phyloP scores from a whole-genome alignment of 2,113 vertebrate species.

The Pogona vitticeps region DNA sequence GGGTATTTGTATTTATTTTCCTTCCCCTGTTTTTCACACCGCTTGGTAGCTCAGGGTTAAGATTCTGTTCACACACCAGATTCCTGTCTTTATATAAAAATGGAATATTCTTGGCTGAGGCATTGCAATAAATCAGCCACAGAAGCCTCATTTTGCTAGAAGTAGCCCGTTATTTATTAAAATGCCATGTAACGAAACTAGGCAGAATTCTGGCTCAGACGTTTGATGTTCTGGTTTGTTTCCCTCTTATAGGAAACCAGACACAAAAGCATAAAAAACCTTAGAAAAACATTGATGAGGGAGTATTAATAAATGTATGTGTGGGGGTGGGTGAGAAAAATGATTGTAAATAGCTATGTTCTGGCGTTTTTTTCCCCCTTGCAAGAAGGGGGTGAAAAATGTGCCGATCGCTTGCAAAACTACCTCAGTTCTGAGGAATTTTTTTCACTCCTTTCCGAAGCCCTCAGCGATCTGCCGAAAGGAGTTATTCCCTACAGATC shows the following conservation, averaged over 20 bases:
- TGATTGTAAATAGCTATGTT: conserved; percentile 79
- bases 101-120: conserved; percentile 68
- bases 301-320: conserved; percentile 65
- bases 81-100: conserved; percentile 68
- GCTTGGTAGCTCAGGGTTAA: conserved; percentile 81
- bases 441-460: conserved; percentile 77
- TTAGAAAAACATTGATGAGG: no score
- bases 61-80: conserved; percentile 74
- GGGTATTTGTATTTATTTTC: conserved; percentile 2
- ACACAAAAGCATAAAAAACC: conserved; percentile 66
- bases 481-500: conserved; percentile 78
- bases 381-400: conserved; percentile 69
- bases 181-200: conserved; percentile 76
- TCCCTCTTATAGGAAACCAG: conserved; percentile 64
- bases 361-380: conserved; percentile 36
- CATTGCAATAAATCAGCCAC: conserved; percentile 65
- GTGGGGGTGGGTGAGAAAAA: conserved; percentile 58
- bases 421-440: conserved; percentile 84
- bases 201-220: conserved; percentile 70
- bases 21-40: conserved; percentile 53
- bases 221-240: conserved; percentile 35
- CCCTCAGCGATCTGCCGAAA: conserved; percentile 74
- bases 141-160: conserved; percentile 77
- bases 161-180: conserved; percentile 84
- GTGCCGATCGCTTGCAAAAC: conserved; percentile 78